Percentiles rank a stretch among this genome's conserved stretches.
phyloP scores from a whole-genome alignment of 2,113 vertebrate genomes.

The Percina caprodes region DNA sequence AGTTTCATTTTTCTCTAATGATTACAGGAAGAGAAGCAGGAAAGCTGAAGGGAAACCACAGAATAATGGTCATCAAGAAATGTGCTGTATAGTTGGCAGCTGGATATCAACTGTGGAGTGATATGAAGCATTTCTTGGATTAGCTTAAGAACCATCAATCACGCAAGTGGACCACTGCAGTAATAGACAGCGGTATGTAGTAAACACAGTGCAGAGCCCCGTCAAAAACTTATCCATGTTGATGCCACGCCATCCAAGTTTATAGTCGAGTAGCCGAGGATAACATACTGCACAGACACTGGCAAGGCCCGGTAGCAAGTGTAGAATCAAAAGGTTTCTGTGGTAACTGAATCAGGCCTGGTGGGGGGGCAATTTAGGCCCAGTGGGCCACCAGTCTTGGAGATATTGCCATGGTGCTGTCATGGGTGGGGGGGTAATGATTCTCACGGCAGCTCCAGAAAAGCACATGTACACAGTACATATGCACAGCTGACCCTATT shows the following conservation, averaged over 20 bases:
- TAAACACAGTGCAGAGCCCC: no score
- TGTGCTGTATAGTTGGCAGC: neutral
- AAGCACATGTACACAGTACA: neutral
- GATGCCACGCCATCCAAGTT: neutral
- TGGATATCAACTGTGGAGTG: neutral
- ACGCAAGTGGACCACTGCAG: neutral
- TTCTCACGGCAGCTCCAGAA: neutral
- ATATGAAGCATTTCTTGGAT: neutral
- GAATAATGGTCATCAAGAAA: neutral
- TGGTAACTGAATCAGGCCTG: no score
- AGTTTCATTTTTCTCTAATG: neutral
- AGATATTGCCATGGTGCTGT: neutral
- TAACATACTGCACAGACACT: neutral
- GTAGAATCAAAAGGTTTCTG: no score
- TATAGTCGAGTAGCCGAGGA: neutral
- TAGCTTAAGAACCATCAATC: neutral
- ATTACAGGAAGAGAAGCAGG: neutral
- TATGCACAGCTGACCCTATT: neutral
- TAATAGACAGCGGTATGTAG: neutral
- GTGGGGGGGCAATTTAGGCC: no score
- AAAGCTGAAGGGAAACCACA: neutral
- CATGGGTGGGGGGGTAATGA: neutral
- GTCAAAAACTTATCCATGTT: constrained; percentile 24
- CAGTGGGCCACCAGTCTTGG: neutral
- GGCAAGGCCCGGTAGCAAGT: no score